Evolutionary conservation across 1,140 invertebrate genomes (phyloP).

Genomic region (Pararge aegeria): DNA sequence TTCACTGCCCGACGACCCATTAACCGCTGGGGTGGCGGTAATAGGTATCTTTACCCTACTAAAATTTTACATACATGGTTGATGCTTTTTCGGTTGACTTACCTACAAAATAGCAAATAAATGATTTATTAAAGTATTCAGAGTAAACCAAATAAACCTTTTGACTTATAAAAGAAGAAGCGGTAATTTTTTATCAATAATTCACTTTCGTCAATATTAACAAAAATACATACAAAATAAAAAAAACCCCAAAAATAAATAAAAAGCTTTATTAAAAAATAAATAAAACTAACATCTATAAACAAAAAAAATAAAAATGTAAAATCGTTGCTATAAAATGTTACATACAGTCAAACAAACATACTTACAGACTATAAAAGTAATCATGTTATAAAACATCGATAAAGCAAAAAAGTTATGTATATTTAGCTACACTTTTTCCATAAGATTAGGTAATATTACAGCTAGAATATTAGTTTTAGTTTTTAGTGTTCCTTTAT

Average conservation of each 20-base stretch:
- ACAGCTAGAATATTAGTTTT: not conserved
- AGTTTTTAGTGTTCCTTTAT: not conserved
- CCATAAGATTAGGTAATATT: not conserved
- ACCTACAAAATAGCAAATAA: too few relatives aligned
- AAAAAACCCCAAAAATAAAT: constrained; percentile 21
- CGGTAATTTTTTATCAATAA: too few relatives aligned
- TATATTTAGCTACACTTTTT: not conserved
- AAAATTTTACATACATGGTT: too few relatives aligned
- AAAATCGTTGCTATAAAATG: not conserved
- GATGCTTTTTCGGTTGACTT: too few relatives aligned
- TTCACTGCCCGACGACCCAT: too few relatives aligned
- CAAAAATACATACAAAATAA: not conserved
- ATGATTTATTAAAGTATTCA: too few relatives aligned
- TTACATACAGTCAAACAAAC: not conserved
- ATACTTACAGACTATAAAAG: not conserved
- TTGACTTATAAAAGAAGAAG: too few relatives aligned
- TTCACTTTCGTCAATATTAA: not conserved
- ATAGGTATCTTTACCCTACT: too few relatives aligned
- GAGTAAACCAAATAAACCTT: too few relatives aligned
- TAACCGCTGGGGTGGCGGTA: too few relatives aligned
- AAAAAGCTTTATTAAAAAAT: constrained; percentile 40
- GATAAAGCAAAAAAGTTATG: not conserved
- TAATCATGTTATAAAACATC: not conserved
- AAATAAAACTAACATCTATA: constrained; percentile 13
- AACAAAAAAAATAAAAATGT: constrained; percentile 12